Conservation (phyloP, 2,888 invertebrate species). For the Falcaria lacertinaria region DNA sequence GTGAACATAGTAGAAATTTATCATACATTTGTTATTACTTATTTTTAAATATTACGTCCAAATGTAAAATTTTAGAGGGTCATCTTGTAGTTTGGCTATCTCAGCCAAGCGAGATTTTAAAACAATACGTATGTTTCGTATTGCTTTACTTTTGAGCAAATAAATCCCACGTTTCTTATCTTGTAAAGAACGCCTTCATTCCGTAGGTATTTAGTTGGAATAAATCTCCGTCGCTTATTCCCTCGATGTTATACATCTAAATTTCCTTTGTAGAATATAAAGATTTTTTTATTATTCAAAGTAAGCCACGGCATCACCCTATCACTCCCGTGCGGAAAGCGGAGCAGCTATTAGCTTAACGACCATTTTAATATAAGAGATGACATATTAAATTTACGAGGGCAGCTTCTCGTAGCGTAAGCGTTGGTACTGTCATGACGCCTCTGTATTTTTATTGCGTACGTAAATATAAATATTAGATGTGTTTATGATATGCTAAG, state of each 20-base stretch:
- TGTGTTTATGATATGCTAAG: constrained; percentile 63
- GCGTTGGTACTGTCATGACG: constrained; percentile 63
- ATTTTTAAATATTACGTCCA: no score
- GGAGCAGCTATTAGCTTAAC: constrained; percentile 75
- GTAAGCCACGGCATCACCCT: constrained; percentile 54
- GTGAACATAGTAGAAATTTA: no score
- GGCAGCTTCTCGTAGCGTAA: constrained; percentile 62
- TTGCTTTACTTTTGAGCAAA: no score
- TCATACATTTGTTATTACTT: no score
- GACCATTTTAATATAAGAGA: constrained; percentile 77
- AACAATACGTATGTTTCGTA: no score
- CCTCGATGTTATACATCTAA: constrained; percentile 5
- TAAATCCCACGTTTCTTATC: no score
- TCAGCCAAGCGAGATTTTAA: no score
- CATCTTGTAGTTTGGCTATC: no score
- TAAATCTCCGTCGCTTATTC: neutral
- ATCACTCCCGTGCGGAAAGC: constrained; percentile 57
- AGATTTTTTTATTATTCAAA: constrained; percentile 50
- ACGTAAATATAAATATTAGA: constrained; percentile 68
- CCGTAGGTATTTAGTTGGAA: neutral
- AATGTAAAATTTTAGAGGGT: no score
- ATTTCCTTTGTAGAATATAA: constrained; percentile 25
- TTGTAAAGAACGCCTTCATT: no score
- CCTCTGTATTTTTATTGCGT: constrained; percentile 72
- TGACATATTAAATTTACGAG: constrained; percentile 78